These are phyloP conservation scores for Casuarius casuarius DNA, from an alignment of 2,113 vertebrate genomes.

Conservation along the genomic window DNA sequence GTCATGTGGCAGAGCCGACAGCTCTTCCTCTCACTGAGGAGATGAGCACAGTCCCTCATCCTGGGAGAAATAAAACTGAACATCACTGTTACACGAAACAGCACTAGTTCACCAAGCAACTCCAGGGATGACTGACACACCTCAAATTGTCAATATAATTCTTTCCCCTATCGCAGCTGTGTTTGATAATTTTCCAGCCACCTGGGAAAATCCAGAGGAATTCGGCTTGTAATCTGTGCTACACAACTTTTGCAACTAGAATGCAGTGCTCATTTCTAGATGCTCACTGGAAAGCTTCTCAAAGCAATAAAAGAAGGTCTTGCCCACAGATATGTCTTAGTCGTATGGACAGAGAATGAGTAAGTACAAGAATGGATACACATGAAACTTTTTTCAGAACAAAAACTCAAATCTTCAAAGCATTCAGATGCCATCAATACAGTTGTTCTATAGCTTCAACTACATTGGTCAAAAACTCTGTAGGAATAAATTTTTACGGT, in stretches of 20 bases:
- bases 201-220: constrained; percentile 25
- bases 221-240: constrained; percentile 36
- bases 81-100: not conserved
- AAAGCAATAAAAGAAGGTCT: not conserved
- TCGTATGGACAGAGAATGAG: not conserved
- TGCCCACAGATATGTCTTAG: not conserved
- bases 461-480: not conserved
- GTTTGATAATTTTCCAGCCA: constrained; percentile 12
- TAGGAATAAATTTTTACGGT: not conserved
- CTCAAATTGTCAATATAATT: not conserved
- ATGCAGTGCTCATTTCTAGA: not conserved
- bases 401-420: not conserved
- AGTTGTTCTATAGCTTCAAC: not conserved
- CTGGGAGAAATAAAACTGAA: not conserved
- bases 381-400: not conserved
- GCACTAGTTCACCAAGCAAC: not conserved
- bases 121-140: constrained; percentile 13
- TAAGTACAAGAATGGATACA: not conserved
- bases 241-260: constrained; percentile 15
- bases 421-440: not conserved
- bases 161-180: not conserved
- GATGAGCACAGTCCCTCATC: not conserved
- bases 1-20: not conserved
- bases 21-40: not conserved
- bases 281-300: not conserved